Evolutionary conservation across 2,113 vertebrate genomes (phyloP), one percentile per base, ranked within the genome.

Genomic region (Bombycilla garrulus): DNA sequence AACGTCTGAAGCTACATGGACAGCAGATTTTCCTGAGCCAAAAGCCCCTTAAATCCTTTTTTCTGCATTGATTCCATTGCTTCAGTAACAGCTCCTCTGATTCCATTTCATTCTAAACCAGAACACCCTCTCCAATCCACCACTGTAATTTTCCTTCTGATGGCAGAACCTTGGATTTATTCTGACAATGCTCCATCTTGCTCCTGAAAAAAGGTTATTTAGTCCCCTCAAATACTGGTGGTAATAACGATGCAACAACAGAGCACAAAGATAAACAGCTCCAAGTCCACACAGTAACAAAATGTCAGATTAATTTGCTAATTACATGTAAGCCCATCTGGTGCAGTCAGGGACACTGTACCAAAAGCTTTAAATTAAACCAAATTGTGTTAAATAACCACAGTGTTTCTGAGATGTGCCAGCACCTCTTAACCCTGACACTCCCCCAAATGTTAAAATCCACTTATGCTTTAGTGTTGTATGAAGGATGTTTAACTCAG

Each of bases 41-140:
- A 17, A n/a, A 62, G 29, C 23, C 17, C 35, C 40, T 65, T 66
- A n/a, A 56, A 65, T 54, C 22, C 2, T 4, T 53, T 66, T 44
- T 50, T 35, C 5, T 2, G n/a, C 29, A 64, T 76, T 35, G 23
- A 62, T 70, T 56, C 36, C 48, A 56, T 4, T 42, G 50, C 23
- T 44, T 51, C 64, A 70, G 20, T 12, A 72, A 45, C 1, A 69
- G 77, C 33, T 67, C 60, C 31, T 76, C 17, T 24, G 26, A 65
- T 22, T 69, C 71, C 66, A 28, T 42, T 81, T 66, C 15, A 47
- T 15, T 29, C 24, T 22, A 66, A 82, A 67, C 15, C 40, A 51
- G n/a, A 45, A 60, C 23, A 20, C 22, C 4, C 11, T 15, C 31
- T 10, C 38, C 36, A 9, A 38, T 13, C 44, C 1, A 0, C 25